Base-by-base conservation (phyloP, 2,797 vertebrate species). In the Hephaestus fuliginosus region DNA sequence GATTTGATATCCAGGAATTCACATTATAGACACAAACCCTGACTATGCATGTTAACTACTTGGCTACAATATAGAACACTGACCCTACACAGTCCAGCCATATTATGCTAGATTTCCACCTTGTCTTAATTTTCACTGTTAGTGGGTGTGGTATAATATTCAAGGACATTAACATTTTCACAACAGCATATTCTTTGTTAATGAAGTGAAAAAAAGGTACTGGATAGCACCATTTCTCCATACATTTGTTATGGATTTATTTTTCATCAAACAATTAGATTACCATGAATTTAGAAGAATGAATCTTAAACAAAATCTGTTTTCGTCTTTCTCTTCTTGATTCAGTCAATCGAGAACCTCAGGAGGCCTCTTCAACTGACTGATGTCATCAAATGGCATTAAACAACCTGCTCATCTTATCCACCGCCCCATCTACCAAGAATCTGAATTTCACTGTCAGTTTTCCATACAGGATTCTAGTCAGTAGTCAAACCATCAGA, bases 311-410 rank as follows among this genome's bases (percentile, higher is more conserved):
- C 39, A 52, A 55, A 67, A 69, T 33, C 2, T 28, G 3, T 72
- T 56, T 3, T 68, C 7, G 48, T 73, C n/a, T 51, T 55, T 63
- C 8, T 48, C 61, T 70, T 72, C 41, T 53, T 76, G 36, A 66
- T 80, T 43, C 78, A 96, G 96, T 96, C 9, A 95, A 93, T 79
- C 92, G 94, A 41, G 96, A 96, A 71, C 91, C 95, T 18, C 92
- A 70, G 72, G 95, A 96, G 41, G 46, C 95, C 12, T 74, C 95
- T 12, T 13, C 94, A 58, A 85, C 93, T 43, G 95, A 96, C 36
- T 96, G 92, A 96, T 56, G 76, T 73, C 62, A 53, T 73, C 77
- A 71, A 20, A 53, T 12, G 15, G 11, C 1, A 1, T 44, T 39
- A 49, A 51, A 18, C 68, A 25, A 13, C 51, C n/a, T 33, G 48